phyloP scores from a whole-genome alignment of 2,797 vertebrate genomes.

The Lutjanus argentimaculatus region DNA sequence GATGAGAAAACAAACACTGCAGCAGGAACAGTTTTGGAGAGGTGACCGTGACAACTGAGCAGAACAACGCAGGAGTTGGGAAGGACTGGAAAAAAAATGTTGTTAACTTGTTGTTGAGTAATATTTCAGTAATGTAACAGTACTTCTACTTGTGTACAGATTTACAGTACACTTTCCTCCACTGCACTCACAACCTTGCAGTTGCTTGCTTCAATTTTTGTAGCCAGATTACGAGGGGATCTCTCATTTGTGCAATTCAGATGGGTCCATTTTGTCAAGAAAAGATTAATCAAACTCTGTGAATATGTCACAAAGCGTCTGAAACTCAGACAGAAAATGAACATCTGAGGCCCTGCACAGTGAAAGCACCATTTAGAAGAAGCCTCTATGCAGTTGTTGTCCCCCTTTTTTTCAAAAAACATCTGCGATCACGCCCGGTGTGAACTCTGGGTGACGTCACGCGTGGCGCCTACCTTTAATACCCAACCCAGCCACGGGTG shows the following conservation, averaged over 20 bases:
- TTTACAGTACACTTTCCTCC: too few species aligned
- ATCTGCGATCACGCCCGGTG: conserved; percentile 31
- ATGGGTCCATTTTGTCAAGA: conserved; percentile 32
- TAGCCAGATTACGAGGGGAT: conserved; percentile 12
- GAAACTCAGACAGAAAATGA: conserved; percentile 24
- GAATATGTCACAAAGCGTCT: conserved; percentile 26
- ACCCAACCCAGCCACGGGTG: conserved; percentile 39
- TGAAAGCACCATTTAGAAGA: not conserved
- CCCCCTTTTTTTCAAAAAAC: conserved; percentile 15
- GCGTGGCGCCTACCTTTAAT: conserved; percentile 46
- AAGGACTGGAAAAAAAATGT: too few species aligned
- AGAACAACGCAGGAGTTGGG: too few species aligned
- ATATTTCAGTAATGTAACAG: too few species aligned
- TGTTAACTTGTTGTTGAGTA: too few species aligned
- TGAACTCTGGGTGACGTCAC: conserved; percentile 43
- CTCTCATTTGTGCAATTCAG: conserved; percentile 25
- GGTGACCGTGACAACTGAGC: too few species aligned
- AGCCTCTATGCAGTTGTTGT: not conserved
- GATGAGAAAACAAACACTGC: too few species aligned
- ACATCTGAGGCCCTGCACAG: not conserved
- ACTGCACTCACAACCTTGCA: conserved; percentile 7
- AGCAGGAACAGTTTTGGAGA: too few species aligned
- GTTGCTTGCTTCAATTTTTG: conserved; percentile 6
- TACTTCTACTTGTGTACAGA: too few species aligned
- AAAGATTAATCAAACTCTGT: conserved; percentile 37